These are phyloP conservation scores for Hydrotaea diabolus DNA, from an alignment of 2,888 invertebrate species.

Conservation along the genomic window DNA sequence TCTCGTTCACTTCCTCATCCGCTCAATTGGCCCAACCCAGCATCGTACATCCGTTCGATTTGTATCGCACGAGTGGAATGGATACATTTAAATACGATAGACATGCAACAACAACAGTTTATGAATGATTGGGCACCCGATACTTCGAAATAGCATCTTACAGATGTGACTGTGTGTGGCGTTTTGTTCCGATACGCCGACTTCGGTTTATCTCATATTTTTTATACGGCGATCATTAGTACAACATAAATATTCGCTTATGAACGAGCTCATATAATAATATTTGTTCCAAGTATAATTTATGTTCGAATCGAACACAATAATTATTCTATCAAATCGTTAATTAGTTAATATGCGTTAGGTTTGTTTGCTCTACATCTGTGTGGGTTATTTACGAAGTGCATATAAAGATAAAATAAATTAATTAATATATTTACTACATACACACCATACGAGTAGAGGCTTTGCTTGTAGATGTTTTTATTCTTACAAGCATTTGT, in stretches of 20 bases:
- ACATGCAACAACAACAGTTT: neutral
- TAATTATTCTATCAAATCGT: neutral
- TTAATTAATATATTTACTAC: constrained; percentile 20
- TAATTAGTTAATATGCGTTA: neutral
- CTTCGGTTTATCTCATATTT: neutral
- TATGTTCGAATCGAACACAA: neutral
- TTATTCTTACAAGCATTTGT: neutral
- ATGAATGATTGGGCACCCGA: neutral
- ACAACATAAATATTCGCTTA: no score
- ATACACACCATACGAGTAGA: neutral
- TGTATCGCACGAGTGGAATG: constrained; percentile 4
- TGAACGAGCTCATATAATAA: neutral
- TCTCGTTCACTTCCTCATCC: neutral
- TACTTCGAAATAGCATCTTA: neutral
- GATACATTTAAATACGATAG: neutral
- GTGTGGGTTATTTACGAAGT: constrained; percentile 17
- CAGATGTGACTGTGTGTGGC: neutral
- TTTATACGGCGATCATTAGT: neutral
- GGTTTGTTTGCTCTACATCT: neutral
- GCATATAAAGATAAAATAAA: constrained; percentile 22
- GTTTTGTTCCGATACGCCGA: neutral
- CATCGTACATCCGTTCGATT: neutral
- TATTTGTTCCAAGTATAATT: neutral
- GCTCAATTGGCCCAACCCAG: neutral
- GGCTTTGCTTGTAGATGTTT: no score